phyloP scores from a whole-genome alignment of 2,797 vertebrate genomes.

The Argentina silus region DNA sequence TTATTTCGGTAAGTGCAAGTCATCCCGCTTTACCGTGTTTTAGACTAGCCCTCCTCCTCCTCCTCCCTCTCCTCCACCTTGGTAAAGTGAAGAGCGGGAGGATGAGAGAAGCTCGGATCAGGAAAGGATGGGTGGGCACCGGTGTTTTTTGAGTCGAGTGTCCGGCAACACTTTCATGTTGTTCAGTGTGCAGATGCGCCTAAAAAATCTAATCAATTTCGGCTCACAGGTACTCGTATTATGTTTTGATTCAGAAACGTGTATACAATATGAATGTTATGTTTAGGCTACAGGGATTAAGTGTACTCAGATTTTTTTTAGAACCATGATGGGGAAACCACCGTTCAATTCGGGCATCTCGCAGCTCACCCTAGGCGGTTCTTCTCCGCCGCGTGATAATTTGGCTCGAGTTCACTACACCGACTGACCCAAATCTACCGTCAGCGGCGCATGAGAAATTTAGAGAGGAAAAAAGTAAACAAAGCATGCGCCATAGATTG shows the following conservation, averaged over 20 bases:
- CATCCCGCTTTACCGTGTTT: conserved; percentile 31
- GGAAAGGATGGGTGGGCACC: neutral
- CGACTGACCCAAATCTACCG: conserved; percentile 11
- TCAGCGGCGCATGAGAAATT: neutral
- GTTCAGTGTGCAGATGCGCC: neutral
- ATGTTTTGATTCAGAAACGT: neutral
- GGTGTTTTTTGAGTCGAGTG: neutral
- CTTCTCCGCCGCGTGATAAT: neutral
- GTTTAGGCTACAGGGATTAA: neutral
- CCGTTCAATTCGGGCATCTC: neutral
- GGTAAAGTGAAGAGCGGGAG: neutral
- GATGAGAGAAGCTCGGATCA: neutral
- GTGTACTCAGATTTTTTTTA: neutral
- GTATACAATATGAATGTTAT: too few relatives aligned
- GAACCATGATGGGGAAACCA: neutral
- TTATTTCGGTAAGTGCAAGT: conserved; percentile 61
- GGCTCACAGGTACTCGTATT: neutral
- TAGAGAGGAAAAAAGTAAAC: neutral
- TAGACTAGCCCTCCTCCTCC: neutral
- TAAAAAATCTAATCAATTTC: neutral
- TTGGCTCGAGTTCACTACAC: conserved; percentile 10
- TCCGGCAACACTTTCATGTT: neutral
- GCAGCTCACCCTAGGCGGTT: neutral
- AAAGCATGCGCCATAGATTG: neutral
- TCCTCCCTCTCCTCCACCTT: neutral